These are phyloP conservation scores for Dermatemys mawii DNA, from an alignment of 2,113 vertebrate species.

Conservation along the genomic window DNA sequence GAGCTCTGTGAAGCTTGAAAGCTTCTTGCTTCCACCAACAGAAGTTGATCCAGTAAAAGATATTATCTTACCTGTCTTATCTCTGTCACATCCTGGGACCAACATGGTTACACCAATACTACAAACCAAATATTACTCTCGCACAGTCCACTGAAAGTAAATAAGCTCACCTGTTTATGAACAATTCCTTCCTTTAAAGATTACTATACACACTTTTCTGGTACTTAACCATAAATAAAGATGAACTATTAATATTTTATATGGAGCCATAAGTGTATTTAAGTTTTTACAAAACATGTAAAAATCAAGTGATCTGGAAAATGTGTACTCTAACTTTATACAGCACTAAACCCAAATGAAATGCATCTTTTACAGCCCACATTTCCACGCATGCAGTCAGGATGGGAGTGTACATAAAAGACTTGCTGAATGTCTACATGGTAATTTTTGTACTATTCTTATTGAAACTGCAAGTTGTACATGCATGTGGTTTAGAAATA, in stretches of 20 bases:
- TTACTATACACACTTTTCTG: neutral
- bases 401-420: fast-evolving
- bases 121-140: neutral
- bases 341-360: neutral
- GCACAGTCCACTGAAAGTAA: neutral
- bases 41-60: no score
- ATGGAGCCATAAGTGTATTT: neutral
- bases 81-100: neutral
- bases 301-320: neutral
- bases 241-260: neutral
- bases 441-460: neutral
- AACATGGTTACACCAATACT: neutral
- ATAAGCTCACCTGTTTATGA: neutral
- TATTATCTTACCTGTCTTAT: no score
- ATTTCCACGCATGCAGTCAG: fast-evolving
- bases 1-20: neutral
- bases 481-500: neutral
- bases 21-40: no score
- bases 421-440: neutral
- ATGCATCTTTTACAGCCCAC: neutral
- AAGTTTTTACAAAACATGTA: neutral
- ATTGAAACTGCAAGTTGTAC: neutral
- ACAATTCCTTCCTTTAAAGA: neutral
- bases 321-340: neutral
- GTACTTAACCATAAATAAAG: neutral